Evolutionary conservation across 2,797 vertebrate genomes (phyloP).

Genomic region (Gallinago stenura): DNA sequence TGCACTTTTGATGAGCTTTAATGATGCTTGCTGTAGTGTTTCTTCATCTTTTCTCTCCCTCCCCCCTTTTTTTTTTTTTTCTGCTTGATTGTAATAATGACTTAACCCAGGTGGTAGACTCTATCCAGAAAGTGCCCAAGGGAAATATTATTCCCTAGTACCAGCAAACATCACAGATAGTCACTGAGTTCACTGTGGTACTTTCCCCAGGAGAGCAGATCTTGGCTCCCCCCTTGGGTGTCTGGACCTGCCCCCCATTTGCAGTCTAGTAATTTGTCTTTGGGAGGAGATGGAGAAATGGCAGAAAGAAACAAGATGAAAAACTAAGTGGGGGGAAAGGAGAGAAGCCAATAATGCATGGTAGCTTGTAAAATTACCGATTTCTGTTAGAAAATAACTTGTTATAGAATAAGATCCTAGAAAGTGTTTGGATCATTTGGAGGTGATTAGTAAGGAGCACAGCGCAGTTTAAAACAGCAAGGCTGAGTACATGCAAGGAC

Average conservation of each 20-base stretch:
- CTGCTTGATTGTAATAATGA: slow-evolving; percentile 73
- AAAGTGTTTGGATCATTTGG: slow-evolving; percentile 60
- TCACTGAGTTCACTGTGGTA: slow-evolving; percentile 31
- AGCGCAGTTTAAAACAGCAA: slow-evolving; percentile 17
- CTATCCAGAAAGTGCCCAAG: slow-evolving; percentile 63
- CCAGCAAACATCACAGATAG: slow-evolving; percentile 75
- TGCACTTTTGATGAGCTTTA: slow-evolving; percentile 78
- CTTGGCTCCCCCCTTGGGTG: slow-evolving; percentile 14
- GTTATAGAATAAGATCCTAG: neutral
- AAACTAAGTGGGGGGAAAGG: neutral
- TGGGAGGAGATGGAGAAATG: slow-evolving; percentile 10
- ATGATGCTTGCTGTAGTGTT: slow-evolving; percentile 74
- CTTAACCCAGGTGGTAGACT: slow-evolving; percentile 79
- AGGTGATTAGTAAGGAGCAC: slow-evolving; percentile 49
- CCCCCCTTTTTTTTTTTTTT: neutral
- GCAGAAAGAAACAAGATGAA: neutral
- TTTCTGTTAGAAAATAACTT: slow-evolving; percentile 5
- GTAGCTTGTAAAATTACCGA: neutral
- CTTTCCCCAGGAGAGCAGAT: slow-evolving; percentile 50
- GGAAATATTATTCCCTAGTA: slow-evolving; percentile 76
- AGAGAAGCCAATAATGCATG: neutral
- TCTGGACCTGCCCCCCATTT: slow-evolving; percentile 31
- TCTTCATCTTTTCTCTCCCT: slow-evolving; percentile 40
- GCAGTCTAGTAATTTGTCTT: slow-evolving; percentile 3
- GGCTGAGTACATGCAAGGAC: neutral